Evolutionary conservation across 2,113 vertebrate species (phyloP), one percentile per base, ranked within the genome.

Genomic region (Leptosomus discolor): DNA sequence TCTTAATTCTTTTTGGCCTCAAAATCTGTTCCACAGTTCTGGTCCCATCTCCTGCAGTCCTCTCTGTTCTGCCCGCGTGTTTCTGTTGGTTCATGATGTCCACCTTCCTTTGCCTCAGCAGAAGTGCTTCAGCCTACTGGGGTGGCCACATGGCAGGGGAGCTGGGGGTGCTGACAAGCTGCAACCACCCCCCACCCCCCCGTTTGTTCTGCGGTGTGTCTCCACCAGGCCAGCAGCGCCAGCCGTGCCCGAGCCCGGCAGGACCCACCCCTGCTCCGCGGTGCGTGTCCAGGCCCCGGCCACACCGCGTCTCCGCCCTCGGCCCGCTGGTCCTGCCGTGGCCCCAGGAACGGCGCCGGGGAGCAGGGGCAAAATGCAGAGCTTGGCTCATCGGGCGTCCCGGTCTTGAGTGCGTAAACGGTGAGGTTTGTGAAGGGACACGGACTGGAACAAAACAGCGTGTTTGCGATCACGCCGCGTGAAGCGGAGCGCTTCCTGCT

Each of bases 241-340:
- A 2, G 41, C 60, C 3, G 3, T 37, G 51, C 32, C 15, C 1
- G 2, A 37, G 60, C 27, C 27, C 6, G 0, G 61, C 39, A 6
- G 61, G n/a, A 54, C 39, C 12, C 70, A 3, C 8, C 2, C 1
- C 26, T 16, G 27, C 60, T n/a, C 46, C 3, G 8, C 0, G 3
- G 51, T 12, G 24, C 2, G 1, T 21, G 32, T 20, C 16, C 2
- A 4, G 39, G 18, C 7, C 53, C 78, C 1, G 6, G n/a, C 45
- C 17, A 1, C 6, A 22, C 58, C 0, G 0, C 1, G 1, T 7
- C 32, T 45, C 69, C 1, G 2, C 5, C 2, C 39, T 36, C 4
- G 1, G 48, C 48, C 15, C 7, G 0, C 19, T 12, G 23, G 41
- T 58, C 58, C 32, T 0, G 0, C 78, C 5, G 0, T 15, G 22